These are phyloP conservation scores for Platycercus adscitus DNA, from an alignment of 2,113 vertebrate species.

Conservation along the genomic window DNA sequence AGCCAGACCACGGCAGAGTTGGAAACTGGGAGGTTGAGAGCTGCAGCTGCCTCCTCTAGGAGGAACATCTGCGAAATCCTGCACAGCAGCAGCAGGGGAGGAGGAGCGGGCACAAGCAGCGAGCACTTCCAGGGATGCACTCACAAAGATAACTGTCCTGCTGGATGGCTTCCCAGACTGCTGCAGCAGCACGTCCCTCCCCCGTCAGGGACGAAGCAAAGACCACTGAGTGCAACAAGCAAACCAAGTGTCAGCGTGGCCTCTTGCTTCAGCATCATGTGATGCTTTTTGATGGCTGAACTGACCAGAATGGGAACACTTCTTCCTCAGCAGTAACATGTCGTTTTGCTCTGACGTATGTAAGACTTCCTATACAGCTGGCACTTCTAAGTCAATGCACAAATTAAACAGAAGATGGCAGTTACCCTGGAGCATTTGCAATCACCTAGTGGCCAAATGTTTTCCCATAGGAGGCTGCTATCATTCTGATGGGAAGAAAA, in stretches of 20 bases:
- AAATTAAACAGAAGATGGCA: background rate
- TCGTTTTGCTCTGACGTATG: background rate
- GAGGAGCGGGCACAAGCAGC: constrained; percentile 18
- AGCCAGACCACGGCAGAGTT: constrained; percentile 43
- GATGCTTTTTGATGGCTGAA: background rate
- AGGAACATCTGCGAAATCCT: constrained; percentile 57
- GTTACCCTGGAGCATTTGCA: background rate
- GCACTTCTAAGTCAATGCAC: background rate
- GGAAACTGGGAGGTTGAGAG: background rate
- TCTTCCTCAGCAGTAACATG: background rate
- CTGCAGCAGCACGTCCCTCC: background rate
- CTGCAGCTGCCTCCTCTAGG: constrained; percentile 48
- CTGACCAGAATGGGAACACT: background rate
- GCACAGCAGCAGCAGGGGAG: background rate
- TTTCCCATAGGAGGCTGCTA: background rate
- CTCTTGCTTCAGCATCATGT: background rate
- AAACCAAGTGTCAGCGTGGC: background rate
- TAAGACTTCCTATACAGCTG: background rate
- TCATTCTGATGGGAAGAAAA: background rate
- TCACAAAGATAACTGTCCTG: background rate
- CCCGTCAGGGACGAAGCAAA: background rate
- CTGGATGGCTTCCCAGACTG: constrained; percentile 38
- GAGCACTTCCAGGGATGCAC: constrained; percentile 3
- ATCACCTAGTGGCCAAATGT: background rate
- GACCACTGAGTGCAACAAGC: background rate